Evolutionary conservation across 2,797 vertebrate genomes (phyloP), one percentile per base, ranked within the genome.

Genomic region (Pipistrellus nathusii): DNA sequence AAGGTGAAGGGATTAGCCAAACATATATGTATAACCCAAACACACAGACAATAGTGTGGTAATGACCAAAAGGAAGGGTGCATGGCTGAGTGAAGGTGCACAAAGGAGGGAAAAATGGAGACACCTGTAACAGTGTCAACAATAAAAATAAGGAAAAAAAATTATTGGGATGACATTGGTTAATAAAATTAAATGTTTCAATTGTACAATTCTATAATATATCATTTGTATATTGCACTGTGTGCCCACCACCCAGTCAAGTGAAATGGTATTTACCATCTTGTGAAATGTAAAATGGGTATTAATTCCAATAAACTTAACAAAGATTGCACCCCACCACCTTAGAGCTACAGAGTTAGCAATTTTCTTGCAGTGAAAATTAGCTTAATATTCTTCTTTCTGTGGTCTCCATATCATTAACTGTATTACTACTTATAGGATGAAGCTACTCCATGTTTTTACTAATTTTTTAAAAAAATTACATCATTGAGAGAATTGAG

Each of bases 301-400:
- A 76, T 87, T 89, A 83, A 62, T 27, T 91, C 5, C 38, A 87
- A 75, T 38, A 62, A 64, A 55, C 2, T 20, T 23, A 89, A 93
- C 30, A 93, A 71, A 5, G 57, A 72, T 76, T 76, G 8, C 5
- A 10, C 30, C 32, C 32, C 68, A 2, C 44, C 44, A 44, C 18
- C 38, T 51, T 25, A 59, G 71, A 85, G 73, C 8, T 41, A 62
- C 59, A 73, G 35, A 62, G 32, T 20, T 3, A 82, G 73, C 8
- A 59, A 14, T 77, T 93, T 89, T 51, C 55, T 76, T 71, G 15
- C 14, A 53, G 32, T 85, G 11, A 55, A 95, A 91, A 83, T 88
- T 12, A 84, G 41, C 8, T 78, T 55, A 75, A 71, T 38, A 81
- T 73, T 86, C 8, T 92, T 94, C 38, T 76, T 88, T 94, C 30